phyloP scores from a whole-genome alignment of 2,888 invertebrate species.

The Lutraria lutraria region DNA sequence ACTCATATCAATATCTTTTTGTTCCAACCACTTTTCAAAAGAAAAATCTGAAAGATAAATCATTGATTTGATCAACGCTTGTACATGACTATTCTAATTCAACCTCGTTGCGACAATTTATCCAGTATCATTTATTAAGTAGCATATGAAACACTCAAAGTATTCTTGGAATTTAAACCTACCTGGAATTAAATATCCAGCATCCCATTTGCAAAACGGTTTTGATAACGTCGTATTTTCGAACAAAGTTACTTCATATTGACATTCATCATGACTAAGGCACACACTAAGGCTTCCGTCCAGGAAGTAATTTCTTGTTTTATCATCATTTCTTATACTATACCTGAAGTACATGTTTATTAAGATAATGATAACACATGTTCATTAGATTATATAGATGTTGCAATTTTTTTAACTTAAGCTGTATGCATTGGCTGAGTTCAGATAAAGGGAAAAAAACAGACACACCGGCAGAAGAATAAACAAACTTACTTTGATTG shows the following conservation, averaged over 20 bases:
- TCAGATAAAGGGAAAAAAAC: no score
- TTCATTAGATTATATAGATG: no score
- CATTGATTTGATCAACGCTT: neutral
- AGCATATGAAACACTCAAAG: no score
- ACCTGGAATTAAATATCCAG: conserved; percentile 62
- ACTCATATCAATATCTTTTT: conserved; percentile 23
- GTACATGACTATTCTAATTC: no score
- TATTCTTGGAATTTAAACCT: neutral
- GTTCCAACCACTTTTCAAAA: conserved; percentile 37
- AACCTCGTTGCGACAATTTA: no score
- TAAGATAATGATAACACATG: no score
- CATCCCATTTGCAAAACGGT: conserved; percentile 64
- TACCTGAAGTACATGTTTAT: conserved; percentile 48
- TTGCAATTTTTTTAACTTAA: no score
- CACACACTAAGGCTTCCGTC: conserved; percentile 54
- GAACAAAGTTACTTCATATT: conserved; percentile 41
- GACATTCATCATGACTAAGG: conserved; percentile 54
- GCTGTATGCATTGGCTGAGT: no score
- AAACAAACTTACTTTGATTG: no score
- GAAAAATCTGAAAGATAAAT: conserved; percentile 31
- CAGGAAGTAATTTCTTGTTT: conserved; percentile 49
- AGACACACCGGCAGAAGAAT: no score
- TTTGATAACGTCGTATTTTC: conserved; percentile 36
- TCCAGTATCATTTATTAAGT: no score
- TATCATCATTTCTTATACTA: conserved; percentile 48